Evolutionary conservation across 2,888 invertebrate genomes (phyloP).

Genomic region (Archips crataeganus): DNA sequence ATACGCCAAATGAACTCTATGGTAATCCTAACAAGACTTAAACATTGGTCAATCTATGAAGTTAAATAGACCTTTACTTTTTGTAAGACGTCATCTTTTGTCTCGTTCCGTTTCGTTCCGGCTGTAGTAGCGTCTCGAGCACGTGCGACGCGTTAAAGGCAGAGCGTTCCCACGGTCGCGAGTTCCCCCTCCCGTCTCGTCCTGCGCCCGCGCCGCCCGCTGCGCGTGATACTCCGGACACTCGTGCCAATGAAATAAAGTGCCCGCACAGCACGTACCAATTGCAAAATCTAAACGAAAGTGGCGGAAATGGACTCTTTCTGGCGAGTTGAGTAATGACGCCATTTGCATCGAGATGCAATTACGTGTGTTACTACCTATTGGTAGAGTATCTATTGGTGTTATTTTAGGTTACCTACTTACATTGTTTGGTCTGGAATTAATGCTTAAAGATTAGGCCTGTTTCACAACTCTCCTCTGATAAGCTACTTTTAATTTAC

Average conservation of each 20-base stretch:
- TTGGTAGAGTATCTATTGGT: neutral
- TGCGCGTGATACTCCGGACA: constrained; percentile 77
- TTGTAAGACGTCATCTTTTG: constrained; percentile 48
- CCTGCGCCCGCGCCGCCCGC: constrained; percentile 51
- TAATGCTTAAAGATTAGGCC: neutral
- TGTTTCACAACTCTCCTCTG: neutral
- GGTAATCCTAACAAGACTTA: neutral
- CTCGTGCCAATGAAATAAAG: constrained; percentile 81
- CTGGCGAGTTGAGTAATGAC: constrained; percentile 44
- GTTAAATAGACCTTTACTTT: neutral
- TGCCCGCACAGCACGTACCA: constrained; percentile 80
- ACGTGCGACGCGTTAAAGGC: constrained; percentile 86
- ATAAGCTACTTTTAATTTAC: neutral
- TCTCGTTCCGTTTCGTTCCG: constrained; percentile 65
- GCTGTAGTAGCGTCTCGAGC: constrained; percentile 77
- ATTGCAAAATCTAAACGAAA: constrained; percentile 80
- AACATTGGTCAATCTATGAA: neutral
- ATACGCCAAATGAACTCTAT: neutral
- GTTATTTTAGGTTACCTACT: neutral
- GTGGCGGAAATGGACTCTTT: constrained; percentile 70
- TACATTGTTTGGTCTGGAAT: neutral
- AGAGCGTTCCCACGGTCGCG: constrained; percentile 84
- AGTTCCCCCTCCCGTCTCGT: constrained; percentile 49
- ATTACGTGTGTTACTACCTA: neutral
- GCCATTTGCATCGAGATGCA: constrained; percentile 24